Evolutionary conservation across 1,140 invertebrate species (phyloP).

Genomic region (Trichonephila clavata): DNA sequence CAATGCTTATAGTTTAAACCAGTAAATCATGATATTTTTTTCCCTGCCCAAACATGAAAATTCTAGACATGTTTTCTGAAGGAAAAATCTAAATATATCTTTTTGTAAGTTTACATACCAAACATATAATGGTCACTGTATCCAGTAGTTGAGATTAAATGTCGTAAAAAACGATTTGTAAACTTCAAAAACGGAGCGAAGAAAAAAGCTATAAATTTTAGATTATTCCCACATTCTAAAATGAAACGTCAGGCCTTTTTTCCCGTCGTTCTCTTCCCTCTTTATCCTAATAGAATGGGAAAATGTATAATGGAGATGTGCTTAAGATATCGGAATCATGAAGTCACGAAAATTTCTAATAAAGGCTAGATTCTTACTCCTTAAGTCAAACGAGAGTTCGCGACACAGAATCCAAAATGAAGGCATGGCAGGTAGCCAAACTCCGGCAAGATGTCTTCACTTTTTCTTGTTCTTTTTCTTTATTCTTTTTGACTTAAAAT

Average conservation of each 20-base stretch:
- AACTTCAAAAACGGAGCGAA: not conserved
- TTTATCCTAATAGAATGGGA: constrained; percentile 18
- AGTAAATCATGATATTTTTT: too few species aligned
- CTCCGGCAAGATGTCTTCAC: constrained; percentile 25
- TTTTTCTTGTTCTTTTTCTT: not conserved
- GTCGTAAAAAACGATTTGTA: not conserved
- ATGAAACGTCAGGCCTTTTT: not conserved
- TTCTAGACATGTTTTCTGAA: too few species aligned
- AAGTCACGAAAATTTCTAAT: constrained; percentile 30
- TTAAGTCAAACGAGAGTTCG: not conserved
- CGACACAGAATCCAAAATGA: constrained; percentile 13
- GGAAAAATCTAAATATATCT: too few species aligned
- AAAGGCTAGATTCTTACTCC: constrained; percentile 28
- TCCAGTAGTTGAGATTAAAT: too few species aligned
- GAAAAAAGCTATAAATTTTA: not conserved
- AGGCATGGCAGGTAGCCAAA: constrained; percentile 23
- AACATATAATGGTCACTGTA: too few species aligned
- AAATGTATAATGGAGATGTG: not conserved
- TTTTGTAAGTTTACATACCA: too few species aligned
- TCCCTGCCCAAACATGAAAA: too few species aligned
- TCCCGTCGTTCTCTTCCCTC: not conserved
- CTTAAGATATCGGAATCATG: constrained; percentile 16
- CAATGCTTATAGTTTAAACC: too few species aligned
- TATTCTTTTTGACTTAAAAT: constrained; percentile 35
- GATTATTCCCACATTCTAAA: not conserved